Conservation (phyloP, 2,888 invertebrate species). For the Nysson spinosus region DNA sequence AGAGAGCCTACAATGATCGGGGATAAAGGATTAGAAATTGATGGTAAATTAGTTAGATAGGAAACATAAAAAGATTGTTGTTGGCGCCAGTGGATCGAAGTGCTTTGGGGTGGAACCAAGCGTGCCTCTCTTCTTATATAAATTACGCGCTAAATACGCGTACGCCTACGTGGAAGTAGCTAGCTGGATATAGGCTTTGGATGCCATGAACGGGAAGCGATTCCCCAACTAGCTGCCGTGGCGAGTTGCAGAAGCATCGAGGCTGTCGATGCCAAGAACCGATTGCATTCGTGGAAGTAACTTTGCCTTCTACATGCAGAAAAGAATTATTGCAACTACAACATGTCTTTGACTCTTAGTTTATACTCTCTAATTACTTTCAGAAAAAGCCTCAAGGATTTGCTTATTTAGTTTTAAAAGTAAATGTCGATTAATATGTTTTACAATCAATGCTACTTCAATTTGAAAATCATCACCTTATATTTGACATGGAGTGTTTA, state of each 20-base stretch:
- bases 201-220: constrained; percentile 61
- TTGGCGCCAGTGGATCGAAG: constrained; percentile 73
- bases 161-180: constrained; percentile 47
- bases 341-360: no score
- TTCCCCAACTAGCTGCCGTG: constrained; percentile 59
- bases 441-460: no score
- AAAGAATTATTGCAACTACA: constrained; percentile 8
- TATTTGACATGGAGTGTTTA: no score
- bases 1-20: no score
- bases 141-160: constrained; percentile 75
- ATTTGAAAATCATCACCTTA: no score
- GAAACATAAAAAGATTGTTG: constrained; percentile 6
- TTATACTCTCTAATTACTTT: no score
- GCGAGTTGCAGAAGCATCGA: constrained; percentile 55
- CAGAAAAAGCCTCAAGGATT: no score
- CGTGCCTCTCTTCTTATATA: constrained; percentile 75
- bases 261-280: constrained; percentile 54
- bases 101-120: constrained; percentile 77
- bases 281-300: constrained; percentile 49
- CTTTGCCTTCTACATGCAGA: constrained; percentile 11
- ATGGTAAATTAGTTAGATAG: neutral
- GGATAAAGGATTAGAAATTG: no score
- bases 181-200: constrained; percentile 35
- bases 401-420: no score
- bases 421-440: no score